phyloP scores from a whole-genome alignment of 1,140 invertebrate species.

The Calosoma granatense region DNA sequence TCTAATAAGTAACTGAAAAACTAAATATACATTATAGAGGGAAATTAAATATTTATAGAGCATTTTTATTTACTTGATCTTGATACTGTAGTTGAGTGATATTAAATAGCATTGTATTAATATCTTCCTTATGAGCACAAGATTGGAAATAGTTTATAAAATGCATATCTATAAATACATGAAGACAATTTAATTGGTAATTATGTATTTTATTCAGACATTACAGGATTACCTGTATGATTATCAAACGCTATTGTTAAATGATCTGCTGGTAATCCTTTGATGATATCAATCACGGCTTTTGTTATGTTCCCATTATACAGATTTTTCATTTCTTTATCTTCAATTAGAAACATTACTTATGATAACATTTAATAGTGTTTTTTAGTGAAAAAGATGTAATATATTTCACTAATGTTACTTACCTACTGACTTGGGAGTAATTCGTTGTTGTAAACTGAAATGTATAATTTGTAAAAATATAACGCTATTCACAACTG shows the following conservation, averaged over 20 bases:
- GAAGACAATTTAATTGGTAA: neutral
- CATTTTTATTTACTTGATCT: neutral
- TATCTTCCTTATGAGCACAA: neutral
- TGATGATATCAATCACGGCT: conserved; percentile 14
- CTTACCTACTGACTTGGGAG: neutral
- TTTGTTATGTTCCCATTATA: conserved; percentile 11
- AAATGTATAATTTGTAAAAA: neutral
- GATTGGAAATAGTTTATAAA: neutral
- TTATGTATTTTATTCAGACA: neutral
- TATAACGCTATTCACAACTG: neutral
- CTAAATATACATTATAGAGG: too few species aligned
- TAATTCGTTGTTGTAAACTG: conserved; percentile 9
- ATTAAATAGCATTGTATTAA: conserved; percentile 12
- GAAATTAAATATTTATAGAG: too few species aligned
- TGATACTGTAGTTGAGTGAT: conserved; percentile 8
- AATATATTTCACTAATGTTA: conserved; percentile 9
- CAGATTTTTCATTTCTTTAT: neutral
- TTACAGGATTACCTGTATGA: conserved; percentile 11
- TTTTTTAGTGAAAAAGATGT: neutral
- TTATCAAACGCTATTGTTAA: conserved; percentile 11
- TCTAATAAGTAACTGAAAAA: conserved; percentile 21
- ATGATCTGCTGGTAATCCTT: conserved; percentile 11
- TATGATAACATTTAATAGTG: too few species aligned
- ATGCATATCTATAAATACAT: neutral
- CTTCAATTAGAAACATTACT: too few species aligned